Base-by-base conservation (phyloP, 2,888 invertebrate genomes). In the Cataglyphis livida region DNA sequence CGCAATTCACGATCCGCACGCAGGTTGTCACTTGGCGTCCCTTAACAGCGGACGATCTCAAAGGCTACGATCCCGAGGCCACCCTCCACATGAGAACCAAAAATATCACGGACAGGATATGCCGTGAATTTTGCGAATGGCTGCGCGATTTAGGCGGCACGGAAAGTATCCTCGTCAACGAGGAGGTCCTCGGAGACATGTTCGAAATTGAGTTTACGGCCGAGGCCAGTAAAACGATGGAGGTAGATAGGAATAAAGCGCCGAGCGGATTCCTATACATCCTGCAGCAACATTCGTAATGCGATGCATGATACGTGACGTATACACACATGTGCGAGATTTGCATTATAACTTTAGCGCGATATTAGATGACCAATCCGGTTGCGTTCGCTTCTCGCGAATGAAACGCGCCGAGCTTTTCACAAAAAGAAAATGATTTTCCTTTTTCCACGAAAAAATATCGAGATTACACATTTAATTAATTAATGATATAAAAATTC, bases 81-180 rank as follows among this genome's bases (percentile, higher is more conserved):
- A 93, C 91, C 28, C 88, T 94, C 4, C 88, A 92, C 79, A 92
- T 89, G 87, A 92, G 91, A 48, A 92, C 93, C 6, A 88, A 92
- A 7, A 91, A 91, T 70, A 84, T 93, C 73, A 92, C 92, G 62
- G 87, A 92, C 54, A 85, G 84, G 81, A 96, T 96, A 85, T 95
- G 96, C 7, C 92, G 93, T 81, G 96, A 96, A 18, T 96, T 96
- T 89, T 96, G 95, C 86, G 95, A 95, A 0, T 96, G 96, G 96
- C 95, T 96, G 94, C 93, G 95, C 21, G 93, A 92, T 41, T 92
- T 96, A 51, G 96, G 95, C 3, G 95, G 95, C 68, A 93, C 95
- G 0, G 95, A 95, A 92, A 94, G 95, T 93, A 0, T 28, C 28
- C 28, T 28, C 93, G 95, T 93, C 90, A 95, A 90, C 83, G 95